These are phyloP conservation scores for Melolontha melolontha DNA, from an alignment of 2,888 invertebrate genomes.

Conservation along the genomic window DNA sequence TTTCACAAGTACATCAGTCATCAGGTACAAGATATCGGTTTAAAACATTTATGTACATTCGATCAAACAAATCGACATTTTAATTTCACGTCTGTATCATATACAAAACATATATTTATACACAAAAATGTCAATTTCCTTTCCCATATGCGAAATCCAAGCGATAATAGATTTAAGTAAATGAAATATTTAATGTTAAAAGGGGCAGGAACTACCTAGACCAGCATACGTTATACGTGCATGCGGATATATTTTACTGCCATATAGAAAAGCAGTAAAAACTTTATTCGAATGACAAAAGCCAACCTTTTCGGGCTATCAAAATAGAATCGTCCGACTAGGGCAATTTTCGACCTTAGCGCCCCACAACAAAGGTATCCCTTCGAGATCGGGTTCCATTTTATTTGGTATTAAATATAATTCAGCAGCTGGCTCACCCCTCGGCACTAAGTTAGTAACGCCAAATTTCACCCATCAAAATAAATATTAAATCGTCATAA, in stretches of 20 bases:
- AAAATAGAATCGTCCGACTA: conserved; percentile 50
- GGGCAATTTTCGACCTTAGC: conserved; percentile 54
- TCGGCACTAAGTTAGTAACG: conserved; percentile 64
- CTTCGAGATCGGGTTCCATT: conserved; percentile 48
- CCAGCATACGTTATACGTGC: too few relatives aligned
- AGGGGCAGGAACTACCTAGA: too few relatives aligned
- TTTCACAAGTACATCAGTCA: too few relatives aligned
- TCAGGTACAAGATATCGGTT: too few relatives aligned
- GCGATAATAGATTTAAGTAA: too few relatives aligned
- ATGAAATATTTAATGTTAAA: too few relatives aligned
- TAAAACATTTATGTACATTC: too few relatives aligned
- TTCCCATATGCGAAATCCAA: too few relatives aligned
- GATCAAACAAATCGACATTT: too few relatives aligned
- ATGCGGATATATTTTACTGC: conserved; percentile 39
- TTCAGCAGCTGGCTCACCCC: conserved; percentile 64
- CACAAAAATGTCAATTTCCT: too few relatives aligned
- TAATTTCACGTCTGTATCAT: too few relatives aligned
- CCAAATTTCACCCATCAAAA: conserved; percentile 68
- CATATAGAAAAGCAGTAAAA: conserved; percentile 61
- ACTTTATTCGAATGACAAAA: conserved; percentile 61
- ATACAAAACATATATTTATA: too few relatives aligned
- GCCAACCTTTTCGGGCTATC: conserved; percentile 52
- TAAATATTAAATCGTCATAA: conserved; percentile 68
- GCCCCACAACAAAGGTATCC: conserved; percentile 44
- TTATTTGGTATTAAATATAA: conserved; percentile 59